phyloP scores from a whole-genome alignment of 2,797 vertebrate species.

The Galago senegalensis region DNA sequence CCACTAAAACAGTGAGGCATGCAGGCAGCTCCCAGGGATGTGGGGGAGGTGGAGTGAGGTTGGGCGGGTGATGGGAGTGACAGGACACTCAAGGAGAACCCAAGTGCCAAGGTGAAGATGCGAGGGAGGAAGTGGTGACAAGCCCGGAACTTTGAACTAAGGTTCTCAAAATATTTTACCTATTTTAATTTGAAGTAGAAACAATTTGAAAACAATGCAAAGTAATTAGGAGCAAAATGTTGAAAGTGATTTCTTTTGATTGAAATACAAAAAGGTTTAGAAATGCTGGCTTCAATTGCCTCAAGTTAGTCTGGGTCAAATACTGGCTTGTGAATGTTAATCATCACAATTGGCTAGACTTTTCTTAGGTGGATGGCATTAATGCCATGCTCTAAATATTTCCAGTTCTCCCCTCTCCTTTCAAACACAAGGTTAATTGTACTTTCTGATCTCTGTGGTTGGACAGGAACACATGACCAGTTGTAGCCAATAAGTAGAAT shows the following conservation, averaged over 20 bases:
- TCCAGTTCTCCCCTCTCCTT: background rate
- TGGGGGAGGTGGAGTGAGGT: background rate
- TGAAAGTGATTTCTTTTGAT: slow-evolving; percentile 5
- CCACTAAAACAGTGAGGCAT: slow-evolving; percentile 38
- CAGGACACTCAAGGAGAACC: background rate
- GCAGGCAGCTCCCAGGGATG: slow-evolving; percentile 12
- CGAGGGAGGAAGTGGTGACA: background rate
- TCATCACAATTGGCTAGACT: background rate
- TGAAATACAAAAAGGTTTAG: slow-evolving; percentile 52
- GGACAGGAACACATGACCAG: background rate
- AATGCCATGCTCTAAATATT: background rate
- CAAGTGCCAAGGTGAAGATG: background rate
- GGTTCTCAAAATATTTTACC: slow-evolving; percentile 18
- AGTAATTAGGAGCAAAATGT: slow-evolving; percentile 37
- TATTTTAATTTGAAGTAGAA: background rate
- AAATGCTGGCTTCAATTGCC: background rate
- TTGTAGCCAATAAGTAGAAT: background rate
- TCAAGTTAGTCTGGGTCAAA: background rate
- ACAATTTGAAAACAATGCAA: background rate
- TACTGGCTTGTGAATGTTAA: background rate
- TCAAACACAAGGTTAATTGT: background rate
- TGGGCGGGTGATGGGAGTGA: background rate
- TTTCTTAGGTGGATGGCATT: background rate
- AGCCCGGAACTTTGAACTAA: background rate
- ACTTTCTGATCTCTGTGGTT: background rate